Evolutionary conservation across 2,888 invertebrate species (phyloP).

Genomic region (Iselma pallidipennis): DNA sequence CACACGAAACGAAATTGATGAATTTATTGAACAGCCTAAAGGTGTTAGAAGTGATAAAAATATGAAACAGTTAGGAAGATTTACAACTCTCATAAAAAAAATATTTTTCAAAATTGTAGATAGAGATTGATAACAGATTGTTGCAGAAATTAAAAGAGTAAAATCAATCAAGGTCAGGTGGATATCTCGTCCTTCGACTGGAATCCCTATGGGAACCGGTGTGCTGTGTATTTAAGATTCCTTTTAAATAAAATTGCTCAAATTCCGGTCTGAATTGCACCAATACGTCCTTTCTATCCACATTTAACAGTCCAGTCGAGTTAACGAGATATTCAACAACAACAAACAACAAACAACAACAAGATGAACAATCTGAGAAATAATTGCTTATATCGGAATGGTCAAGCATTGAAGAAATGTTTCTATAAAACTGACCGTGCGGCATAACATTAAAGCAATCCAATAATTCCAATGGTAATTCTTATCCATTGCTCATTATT

Average conservation of each 20-base stretch:
- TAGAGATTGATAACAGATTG: too few relatives aligned
- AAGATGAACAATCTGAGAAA: neutral
- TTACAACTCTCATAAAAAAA: too few relatives aligned
- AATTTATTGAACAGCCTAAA: too few relatives aligned
- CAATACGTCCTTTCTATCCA: conserved; percentile 9
- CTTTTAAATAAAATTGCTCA: conserved; percentile 23
- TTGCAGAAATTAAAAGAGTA: too few relatives aligned
- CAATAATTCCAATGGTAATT: neutral
- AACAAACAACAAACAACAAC: too few relatives aligned
- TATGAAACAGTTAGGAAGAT: too few relatives aligned
- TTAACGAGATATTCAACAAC: conserved; percentile 26
- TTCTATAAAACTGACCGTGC: neutral
- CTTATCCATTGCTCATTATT: neutral
- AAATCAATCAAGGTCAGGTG: too few relatives aligned
- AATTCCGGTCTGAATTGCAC: conserved; percentile 11
- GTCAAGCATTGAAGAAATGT: neutral
- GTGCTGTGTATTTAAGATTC: conserved; percentile 2
- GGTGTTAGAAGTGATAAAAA: too few relatives aligned
- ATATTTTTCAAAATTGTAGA: too few relatives aligned
- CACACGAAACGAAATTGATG: too few relatives aligned
- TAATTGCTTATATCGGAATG: neutral
- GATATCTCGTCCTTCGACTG: neutral
- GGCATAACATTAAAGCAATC: neutral
- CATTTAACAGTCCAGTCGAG: conserved; percentile 11
- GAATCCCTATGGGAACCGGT: neutral